Base-by-base conservation (phyloP, 2,113 vertebrate genomes). In the Lycaon pictus region DNA sequence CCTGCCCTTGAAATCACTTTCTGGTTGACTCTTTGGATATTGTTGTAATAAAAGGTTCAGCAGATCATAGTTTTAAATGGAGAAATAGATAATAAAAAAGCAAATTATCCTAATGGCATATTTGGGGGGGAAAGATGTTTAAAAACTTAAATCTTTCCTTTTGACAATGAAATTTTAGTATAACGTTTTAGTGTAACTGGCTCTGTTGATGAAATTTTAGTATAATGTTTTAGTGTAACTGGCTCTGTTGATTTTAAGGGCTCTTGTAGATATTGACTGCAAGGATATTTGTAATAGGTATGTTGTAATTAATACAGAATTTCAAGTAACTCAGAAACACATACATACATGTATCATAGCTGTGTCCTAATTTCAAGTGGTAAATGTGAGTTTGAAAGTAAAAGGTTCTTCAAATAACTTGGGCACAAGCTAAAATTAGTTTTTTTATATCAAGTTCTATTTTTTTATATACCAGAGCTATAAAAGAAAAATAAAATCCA, bases 141-240 rank as follows among this genome's bases (percentile, higher is more conserved):
- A 37, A 92, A 81, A 85, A 62, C 17, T 1, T 11, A 93, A 90
- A n/a, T 4, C 17, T 83, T 96, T 93, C 43, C 43, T 63, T 89
- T 88, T 76, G n/a, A 84, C 85, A 67, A 53, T 84, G 32, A 72
- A 12, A 85, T 72, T 84, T 97, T 93, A 93, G 17, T 86, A 11
- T 92, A 56, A 63, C 10, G 43, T 43, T 43, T 43, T 43, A 92
- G 4, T 65, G 74, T 77, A 29, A 0, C 20, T 9, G 17, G 16
- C 7, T 97, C 60, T 93, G 16, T 96, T 69, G 53, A 55, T 80
- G 32, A 72, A 12, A 85, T 72, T 84, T 97, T 93, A 93, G 17
- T 86, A 11, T 92, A 56, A 63, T 9, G 43, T 43, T 43, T 43
- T 43, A 92, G 4, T 65, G 74, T 77, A 29, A 0, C 20, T 9